phyloP scores from a whole-genome alignment of 2,888 invertebrate genomes.

The Branchipolynoe longqiensis region DNA sequence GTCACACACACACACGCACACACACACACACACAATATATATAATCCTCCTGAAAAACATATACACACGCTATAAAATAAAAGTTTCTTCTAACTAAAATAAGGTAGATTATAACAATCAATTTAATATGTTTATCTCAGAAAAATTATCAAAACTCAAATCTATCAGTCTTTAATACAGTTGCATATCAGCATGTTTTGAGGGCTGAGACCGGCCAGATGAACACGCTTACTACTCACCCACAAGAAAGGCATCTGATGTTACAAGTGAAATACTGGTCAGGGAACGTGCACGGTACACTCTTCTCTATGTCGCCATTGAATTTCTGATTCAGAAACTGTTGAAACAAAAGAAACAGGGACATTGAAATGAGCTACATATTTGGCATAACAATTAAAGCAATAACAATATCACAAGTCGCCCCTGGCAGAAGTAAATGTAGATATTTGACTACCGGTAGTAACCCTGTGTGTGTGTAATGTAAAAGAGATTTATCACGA shows the following conservation, averaged over 20 bases:
- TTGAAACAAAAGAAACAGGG: background rate
- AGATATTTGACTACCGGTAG: background rate
- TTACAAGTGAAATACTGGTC: constrained; percentile 91
- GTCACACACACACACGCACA: no score
- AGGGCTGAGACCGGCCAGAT: no score
- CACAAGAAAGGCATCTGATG: constrained; percentile 88
- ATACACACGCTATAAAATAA: background rate
- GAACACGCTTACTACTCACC: no score
- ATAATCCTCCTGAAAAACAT: background rate
- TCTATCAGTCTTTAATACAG: no score
- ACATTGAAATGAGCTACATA: background rate
- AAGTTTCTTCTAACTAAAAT: no score
- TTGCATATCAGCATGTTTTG: no score
- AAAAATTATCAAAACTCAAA: no score
- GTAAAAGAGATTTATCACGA: background rate
- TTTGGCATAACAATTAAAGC: background rate
- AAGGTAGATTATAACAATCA: no score
- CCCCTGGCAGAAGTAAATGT: background rate
- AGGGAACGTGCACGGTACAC: constrained; percentile 86
- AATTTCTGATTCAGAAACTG: constrained; percentile 89
- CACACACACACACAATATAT: no score
- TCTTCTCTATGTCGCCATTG: constrained; percentile 86
- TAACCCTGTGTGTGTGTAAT: background rate
- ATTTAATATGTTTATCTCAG: no score
- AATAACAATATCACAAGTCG: background rate